These are phyloP conservation scores for Xylocampa areola DNA, from an alignment of 2,888 invertebrate species.

Conservation along the genomic window DNA sequence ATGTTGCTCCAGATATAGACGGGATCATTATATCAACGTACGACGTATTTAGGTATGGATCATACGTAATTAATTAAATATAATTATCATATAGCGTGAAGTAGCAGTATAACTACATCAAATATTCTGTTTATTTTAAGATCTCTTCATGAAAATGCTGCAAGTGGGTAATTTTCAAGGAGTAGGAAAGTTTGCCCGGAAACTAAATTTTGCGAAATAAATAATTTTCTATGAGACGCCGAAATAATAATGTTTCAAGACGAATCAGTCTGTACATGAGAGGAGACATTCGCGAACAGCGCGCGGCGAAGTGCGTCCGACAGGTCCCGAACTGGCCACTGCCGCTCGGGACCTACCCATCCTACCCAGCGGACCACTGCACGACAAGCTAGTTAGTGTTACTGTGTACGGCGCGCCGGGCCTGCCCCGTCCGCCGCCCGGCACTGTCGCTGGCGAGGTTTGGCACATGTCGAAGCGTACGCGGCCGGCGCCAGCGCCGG, in stretches of 20 bases:
- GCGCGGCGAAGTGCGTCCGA: not conserved
- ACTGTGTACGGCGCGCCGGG: conserved; percentile 10
- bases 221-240: not conserved
- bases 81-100: conserved; percentile 1
- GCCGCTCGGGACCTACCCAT: too few relatives aligned
- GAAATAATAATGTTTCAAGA: not conserved
- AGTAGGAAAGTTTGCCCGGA: not conserved
- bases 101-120: not conserved
- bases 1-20: conserved; percentile 6
- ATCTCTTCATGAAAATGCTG: conserved; percentile 16
- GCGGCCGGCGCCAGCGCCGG: not conserved
- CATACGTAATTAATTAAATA: too few relatives aligned
- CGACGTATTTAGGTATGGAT: too few relatives aligned
- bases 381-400: too few relatives aligned
- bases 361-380: too few relatives aligned
- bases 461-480: conserved; percentile 1
- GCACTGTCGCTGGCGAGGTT: too few relatives aligned
- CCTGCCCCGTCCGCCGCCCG: too few relatives aligned
- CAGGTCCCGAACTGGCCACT: too few relatives aligned
- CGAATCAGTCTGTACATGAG: not conserved
- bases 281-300: not conserved
- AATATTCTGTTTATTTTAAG: not conserved
- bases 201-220: not conserved
- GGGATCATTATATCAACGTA: too few relatives aligned
- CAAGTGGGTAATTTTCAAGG: conserved; percentile 4